These are phyloP conservation scores for Paratrypauchen microcephalus DNA, from an alignment of 2,797 vertebrate species.

Conservation along the genomic window DNA sequence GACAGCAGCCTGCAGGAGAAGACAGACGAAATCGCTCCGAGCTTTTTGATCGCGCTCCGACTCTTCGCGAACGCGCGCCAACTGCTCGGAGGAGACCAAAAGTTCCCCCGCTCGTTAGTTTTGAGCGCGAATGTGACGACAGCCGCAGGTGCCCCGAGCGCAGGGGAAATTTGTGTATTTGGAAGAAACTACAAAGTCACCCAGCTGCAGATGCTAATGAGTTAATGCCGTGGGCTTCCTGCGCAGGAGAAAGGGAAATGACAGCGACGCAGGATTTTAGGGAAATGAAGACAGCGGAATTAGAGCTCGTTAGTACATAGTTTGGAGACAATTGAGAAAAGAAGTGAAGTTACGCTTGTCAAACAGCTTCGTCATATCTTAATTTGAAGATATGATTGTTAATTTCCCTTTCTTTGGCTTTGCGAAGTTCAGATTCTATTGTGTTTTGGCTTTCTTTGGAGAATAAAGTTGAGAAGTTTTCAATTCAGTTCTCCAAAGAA, in stretches of 20 bases:
- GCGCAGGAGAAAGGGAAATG: background rate
- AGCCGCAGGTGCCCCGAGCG: conserved; percentile 33
- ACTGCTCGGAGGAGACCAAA: background rate
- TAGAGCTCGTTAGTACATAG: background rate
- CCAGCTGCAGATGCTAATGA: conserved; percentile 9
- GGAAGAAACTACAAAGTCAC: conserved; percentile 19
- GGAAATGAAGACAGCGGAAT: background rate
- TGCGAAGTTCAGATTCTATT: background rate
- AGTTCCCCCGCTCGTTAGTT: conserved; percentile 4
- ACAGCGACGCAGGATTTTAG: background rate
- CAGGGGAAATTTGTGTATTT: background rate
- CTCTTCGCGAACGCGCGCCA: conserved; percentile 5
- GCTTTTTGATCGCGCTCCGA: conserved; percentile 3
- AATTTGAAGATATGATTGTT: background rate
- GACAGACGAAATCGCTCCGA: background rate
- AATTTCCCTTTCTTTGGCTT: background rate
- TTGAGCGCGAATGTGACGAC: conserved; percentile 37
- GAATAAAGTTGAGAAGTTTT: no score
- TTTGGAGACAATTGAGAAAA: background rate
- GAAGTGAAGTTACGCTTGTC: background rate
- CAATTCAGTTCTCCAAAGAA: no score
- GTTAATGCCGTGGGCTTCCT: background rate
- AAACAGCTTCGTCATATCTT: background rate
- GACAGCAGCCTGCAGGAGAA: conserved; percentile 1
- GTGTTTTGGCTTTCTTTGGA: no score